These are phyloP conservation scores for Grammomys dolichurus DNA, from an alignment of 2,113 vertebrate genomes.

Conservation along the genomic window DNA sequence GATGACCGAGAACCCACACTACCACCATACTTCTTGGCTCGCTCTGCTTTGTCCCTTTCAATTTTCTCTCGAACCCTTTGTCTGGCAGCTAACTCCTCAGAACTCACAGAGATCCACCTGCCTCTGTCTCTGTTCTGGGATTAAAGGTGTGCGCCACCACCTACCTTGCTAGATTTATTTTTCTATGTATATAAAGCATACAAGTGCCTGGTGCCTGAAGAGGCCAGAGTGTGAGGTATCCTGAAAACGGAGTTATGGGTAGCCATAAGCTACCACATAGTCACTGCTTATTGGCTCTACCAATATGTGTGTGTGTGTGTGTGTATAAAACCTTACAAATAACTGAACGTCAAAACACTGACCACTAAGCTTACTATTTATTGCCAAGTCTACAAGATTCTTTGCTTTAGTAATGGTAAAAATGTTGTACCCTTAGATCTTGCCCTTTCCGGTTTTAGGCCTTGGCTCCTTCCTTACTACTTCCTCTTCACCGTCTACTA, in stretches of 20 bases:
- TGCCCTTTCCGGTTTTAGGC: background rate
- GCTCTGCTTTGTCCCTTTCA: too few species aligned
- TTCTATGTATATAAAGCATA: background rate
- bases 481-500: background rate
- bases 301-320: background rate
- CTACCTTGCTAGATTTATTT: background rate
- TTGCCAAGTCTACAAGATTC: background rate
- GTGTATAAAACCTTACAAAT: background rate
- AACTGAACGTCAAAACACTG: background rate
- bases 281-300: background rate
- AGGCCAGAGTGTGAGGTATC: background rate
- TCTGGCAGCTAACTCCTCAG: too few species aligned
- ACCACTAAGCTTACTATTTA: background rate
- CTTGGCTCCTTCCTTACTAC: background rate
- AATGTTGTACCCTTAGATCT: background rate
- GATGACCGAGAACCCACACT: too few species aligned
- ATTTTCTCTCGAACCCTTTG: too few species aligned
- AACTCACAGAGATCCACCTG: too few species aligned
- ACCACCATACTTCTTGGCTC: too few species aligned
- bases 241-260: background rate
- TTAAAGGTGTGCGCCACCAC: background rate
- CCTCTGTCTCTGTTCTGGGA: background rate
- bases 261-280: background rate
- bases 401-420: background rate
- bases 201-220: background rate